Base-by-base conservation (phyloP, 2,888 invertebrate genomes). In the Trichogramma dendrolimi region DNA sequence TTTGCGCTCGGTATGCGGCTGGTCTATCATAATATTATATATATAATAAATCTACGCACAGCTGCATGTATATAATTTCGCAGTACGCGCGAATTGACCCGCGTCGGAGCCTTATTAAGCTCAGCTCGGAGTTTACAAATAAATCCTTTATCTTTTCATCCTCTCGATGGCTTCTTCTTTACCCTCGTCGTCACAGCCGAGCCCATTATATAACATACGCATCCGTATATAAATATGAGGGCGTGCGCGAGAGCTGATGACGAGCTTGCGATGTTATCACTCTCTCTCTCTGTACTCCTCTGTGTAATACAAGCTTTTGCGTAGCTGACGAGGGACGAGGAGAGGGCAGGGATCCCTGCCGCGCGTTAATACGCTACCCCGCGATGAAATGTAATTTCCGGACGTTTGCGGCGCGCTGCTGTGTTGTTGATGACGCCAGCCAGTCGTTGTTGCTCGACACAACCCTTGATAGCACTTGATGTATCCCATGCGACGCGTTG, bases 331-430 rank as follows among this genome's bases (percentile, higher is more conserved):
- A 10, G 60, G 55, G 60, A 59, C 57, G 66, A 63, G 57, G 55
- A 62, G 57, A 63, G 60, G 66, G n/a, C n/a, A n/a, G n/a, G n/a
- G n/a, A n/a, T n/a, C n/a, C n/a, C n/a, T n/a, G 67, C 68, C 71
- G 69, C 70, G 64, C 69, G 70, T 72, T 73, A 76, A 72, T 73
- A 70, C 27, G 27, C 70, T 71, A 72, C 72, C 72, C 70, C 69
- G 70, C 70, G 71, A 71, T 68, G 76, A 74, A 76, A 78, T 76
- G 75, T 77, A 78, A 78, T 77, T 78, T 78, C 77, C 77, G 77
- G 75, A 69, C 64, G 69, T 65, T 67, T 65, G 65, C 67, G 65
- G 67, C 27, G 27, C 3, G 27, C 27, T 27, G 27, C 27, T 27
- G 27, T 2, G 1, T 2, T 3, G 27, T 27, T 27, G 27, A 27